These are phyloP conservation scores for Lamellibrachia satsuma DNA, from an alignment of 2,888 invertebrate species.

Conservation along the genomic window DNA sequence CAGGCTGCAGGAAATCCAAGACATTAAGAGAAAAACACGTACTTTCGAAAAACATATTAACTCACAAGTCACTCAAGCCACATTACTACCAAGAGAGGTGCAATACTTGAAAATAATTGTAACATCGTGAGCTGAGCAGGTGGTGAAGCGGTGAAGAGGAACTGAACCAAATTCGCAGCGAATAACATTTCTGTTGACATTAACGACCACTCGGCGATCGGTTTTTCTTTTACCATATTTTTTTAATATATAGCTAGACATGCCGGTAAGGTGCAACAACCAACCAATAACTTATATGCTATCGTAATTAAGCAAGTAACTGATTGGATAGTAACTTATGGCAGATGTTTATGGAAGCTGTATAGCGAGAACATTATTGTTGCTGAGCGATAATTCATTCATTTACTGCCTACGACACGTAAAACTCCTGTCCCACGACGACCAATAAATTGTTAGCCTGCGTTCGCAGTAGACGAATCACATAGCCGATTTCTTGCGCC, in stretches of 20 bases:
- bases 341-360: background rate
- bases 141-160: background rate
- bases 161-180: background rate
- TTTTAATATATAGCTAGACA: background rate
- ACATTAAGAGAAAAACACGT: too few relatives aligned
- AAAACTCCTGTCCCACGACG: too few relatives aligned
- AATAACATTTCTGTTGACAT: conserved; percentile 12
- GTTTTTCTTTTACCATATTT: background rate
- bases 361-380: background rate
- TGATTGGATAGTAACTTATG: background rate
- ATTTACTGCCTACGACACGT: background rate
- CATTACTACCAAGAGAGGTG: too few relatives aligned
- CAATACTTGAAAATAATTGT: too few relatives aligned
- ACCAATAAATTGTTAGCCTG: too few relatives aligned
- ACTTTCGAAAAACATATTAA: too few relatives aligned
- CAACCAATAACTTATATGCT: background rate
- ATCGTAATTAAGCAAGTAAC: background rate
- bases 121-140: too few relatives aligned
- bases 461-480: too few relatives aligned
- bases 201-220: background rate
- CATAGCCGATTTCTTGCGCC: too few relatives aligned
- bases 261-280: background rate
- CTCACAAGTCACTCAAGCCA: too few relatives aligned
- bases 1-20: too few relatives aligned
- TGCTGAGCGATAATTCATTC: background rate